Evolutionary conservation across 2,797 vertebrate genomes (phyloP).

Genomic region (Lacerta agilis): DNA sequence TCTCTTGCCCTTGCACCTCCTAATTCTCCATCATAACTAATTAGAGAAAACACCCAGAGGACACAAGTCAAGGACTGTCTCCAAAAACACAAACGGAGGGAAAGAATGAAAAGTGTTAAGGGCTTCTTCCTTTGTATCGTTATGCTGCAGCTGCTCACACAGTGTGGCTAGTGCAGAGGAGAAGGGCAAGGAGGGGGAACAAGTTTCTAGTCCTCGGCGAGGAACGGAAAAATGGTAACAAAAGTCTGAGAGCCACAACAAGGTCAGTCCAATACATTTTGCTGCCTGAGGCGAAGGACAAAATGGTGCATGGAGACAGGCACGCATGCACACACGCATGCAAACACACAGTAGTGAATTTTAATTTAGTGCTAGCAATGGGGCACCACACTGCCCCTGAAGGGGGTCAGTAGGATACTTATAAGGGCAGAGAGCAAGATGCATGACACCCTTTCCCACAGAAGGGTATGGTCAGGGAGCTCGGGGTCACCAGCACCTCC

Average conservation of each 20-base stretch:
- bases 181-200: no score
- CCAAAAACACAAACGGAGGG: background rate
- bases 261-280: background rate
- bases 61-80: slow-evolving; percentile 20
- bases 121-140: slow-evolving; percentile 1
- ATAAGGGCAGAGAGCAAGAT: no score
- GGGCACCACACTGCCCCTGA: no score
- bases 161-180: background rate
- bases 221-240: no score
- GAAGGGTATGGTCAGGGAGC: no score
- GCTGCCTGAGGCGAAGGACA: background rate
- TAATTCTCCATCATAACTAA: slow-evolving; percentile 35
- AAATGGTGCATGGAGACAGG: background rate
- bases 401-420: no score
- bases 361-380: no score
- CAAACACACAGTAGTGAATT: no score
- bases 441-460: no score
- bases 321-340: no score
- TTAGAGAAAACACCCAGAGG: slow-evolving; percentile 38
- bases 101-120: background rate
- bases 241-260: background rate
- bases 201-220: background rate
- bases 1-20: slow-evolving; percentile 45
- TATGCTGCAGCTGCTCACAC: background rate
- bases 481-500: no score